phyloP scores from a whole-genome alignment of 1,140 invertebrate genomes.

The Akabosia matsudoensis region DNA sequence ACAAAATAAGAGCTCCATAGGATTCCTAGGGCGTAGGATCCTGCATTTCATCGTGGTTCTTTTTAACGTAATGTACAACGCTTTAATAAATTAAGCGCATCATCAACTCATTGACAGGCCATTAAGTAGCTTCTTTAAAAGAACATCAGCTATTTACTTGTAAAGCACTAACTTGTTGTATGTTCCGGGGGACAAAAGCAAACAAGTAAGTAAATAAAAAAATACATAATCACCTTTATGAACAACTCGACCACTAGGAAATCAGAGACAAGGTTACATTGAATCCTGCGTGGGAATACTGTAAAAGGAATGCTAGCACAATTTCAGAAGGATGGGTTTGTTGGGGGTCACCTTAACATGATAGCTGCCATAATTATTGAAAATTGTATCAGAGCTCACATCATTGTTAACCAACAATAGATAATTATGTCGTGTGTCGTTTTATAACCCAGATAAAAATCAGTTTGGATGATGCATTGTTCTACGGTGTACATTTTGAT shows the following conservation, averaged over 20 bases:
- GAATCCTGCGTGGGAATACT: neutral
- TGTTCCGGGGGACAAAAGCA: slow-evolving; percentile 15
- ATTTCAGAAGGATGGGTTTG: neutral
- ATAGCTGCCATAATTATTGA: neutral
- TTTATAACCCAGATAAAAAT: neutral
- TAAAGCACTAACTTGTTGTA: no score
- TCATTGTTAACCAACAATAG: neutral
- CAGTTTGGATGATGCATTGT: no score
- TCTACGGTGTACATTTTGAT: neutral
- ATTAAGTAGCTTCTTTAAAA: no score
- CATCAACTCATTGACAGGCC: no score
- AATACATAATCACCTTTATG: no score
- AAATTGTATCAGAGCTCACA: neutral
- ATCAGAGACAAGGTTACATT: neutral
- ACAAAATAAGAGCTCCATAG: no score
- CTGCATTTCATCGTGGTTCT: no score
- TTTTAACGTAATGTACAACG: no score
- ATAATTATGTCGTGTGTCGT: neutral
- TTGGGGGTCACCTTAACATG: neutral
- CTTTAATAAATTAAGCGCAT: no score
- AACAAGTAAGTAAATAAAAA: no score
- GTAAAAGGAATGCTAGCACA: neutral
- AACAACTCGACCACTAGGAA: neutral
- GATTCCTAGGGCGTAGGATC: no score
- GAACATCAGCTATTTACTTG: no score